A percentile compares a stretch with the other conserved stretches of the same genome.
phyloP scores from a whole-genome alignment of 2,888 invertebrate genomes.

The Drosophila bunnanda region DNA sequence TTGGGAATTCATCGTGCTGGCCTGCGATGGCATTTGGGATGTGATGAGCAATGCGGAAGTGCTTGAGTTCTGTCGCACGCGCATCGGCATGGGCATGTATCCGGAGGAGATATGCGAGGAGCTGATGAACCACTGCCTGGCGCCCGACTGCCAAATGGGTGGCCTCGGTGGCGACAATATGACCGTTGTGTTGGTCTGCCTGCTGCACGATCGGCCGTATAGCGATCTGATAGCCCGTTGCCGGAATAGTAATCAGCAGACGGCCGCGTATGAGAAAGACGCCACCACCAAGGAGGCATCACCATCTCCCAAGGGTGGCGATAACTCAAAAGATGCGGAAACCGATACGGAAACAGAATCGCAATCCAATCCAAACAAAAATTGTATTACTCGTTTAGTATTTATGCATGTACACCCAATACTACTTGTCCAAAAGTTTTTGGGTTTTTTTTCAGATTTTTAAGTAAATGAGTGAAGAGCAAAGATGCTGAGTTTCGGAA shows the following conservation, averaged over 20 bases:
- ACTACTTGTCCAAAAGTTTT: conserved; percentile 30
- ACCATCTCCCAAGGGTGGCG: conserved; percentile 5
- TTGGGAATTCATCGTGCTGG: conserved; percentile 98
- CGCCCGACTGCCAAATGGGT: conserved; percentile 98
- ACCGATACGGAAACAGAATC: conserved; percentile 24
- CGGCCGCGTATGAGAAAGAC: conserved; percentile 10
- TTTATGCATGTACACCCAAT: conserved; percentile 53
- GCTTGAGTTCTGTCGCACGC: conserved; percentile 93
- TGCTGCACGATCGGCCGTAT: conserved; percentile 85
- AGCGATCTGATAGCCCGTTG: conserved; percentile 83
- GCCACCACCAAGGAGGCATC: conserved; percentile 9
- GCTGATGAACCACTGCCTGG: conserved; percentile 96
- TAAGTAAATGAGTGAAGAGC: conserved; percentile 27
- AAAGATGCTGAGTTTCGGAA: conserved; percentile 30
- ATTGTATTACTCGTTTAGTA: conserved; percentile 70
- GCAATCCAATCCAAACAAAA: conserved; percentile 27
- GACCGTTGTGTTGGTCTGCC: conserved; percentile 96
- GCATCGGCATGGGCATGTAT: conserved; percentile 92
- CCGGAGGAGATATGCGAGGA: conserved; percentile 98
- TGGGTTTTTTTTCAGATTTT: conserved; percentile 23
- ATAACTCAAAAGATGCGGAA: conserved; percentile 13
- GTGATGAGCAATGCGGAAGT: conserved; percentile 98
- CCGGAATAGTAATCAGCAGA: conserved; percentile 51
- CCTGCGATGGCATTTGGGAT: conserved; percentile 99
- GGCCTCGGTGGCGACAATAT: conserved; percentile 99